These are phyloP conservation scores for Capitella teleta DNA, from an alignment of 1,140 invertebrate species.

Conservation along the genomic window DNA sequence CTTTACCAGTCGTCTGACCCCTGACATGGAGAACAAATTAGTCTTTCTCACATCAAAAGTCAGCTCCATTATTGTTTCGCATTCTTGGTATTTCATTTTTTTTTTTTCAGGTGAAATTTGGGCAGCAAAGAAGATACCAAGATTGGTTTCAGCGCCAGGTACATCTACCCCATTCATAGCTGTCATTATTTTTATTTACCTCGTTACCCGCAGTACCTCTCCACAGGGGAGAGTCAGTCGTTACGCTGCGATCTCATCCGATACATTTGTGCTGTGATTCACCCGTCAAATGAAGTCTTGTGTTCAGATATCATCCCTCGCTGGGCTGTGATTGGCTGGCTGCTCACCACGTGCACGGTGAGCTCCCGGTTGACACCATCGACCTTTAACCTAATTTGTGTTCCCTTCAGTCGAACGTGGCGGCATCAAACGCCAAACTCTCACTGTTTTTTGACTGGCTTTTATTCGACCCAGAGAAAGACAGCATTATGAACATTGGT, in stretches of 20 bases:
- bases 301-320: constrained; percentile 96
- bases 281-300: constrained; percentile 91
- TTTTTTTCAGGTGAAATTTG: constrained; percentile 56
- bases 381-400: too few relatives aligned
- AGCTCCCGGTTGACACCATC: too few relatives aligned
- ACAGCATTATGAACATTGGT: constrained; percentile 97
- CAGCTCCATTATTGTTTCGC: neutral
- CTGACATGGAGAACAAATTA: constrained; percentile 93
- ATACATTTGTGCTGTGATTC: constrained; percentile 94
- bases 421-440: constrained; percentile 87
- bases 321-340: constrained; percentile 97
- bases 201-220: constrained; percentile 74
- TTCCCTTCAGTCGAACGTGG: constrained; percentile 56
- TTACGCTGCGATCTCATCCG: constrained; percentile 86
- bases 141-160: constrained; percentile 91
- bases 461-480: constrained; percentile 86
- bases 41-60: constrained; percentile 85
- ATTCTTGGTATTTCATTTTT: neutral
- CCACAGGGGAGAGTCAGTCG: constrained; percentile 92
- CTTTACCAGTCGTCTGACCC: constrained; percentile 79
- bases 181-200: neutral
- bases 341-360: constrained; percentile 87
- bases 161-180: constrained; percentile 7
- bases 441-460: constrained; percentile 97
- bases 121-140: constrained; percentile 94